Evolutionary conservation across 35 echinoderm and acorn worm species (phyloP).

Genomic region (Lytechinus variegatus): DNA sequence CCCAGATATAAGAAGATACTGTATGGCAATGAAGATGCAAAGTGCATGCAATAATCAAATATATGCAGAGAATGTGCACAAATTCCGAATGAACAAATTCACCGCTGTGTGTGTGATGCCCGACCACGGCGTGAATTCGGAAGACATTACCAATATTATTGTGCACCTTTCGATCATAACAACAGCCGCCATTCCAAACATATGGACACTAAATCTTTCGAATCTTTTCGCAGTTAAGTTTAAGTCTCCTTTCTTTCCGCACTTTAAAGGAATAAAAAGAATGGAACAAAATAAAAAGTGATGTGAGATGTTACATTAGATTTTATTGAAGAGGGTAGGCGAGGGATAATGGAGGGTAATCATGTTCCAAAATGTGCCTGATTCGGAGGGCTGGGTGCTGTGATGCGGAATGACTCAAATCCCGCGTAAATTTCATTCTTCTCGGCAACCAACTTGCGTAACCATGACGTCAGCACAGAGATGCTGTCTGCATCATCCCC

Average conservation of each 20-base stretch:
- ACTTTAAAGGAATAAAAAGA: not conserved
- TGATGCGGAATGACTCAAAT: slow-evolving; percentile 10
- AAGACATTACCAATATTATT: not conserved
- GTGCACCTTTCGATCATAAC: not conserved
- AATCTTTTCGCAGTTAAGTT: not conserved
- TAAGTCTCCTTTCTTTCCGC: not conserved
- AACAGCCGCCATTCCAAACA: slow-evolving; percentile 10
- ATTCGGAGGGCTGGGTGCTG: not conserved
- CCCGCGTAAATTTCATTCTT: not conserved
- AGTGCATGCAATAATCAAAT: not conserved
- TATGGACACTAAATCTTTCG: not conserved
- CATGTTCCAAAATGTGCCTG: not conserved
- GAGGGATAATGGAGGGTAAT: not conserved
- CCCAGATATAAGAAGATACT: not conserved
- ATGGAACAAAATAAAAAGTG: not conserved
- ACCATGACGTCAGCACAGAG: slow-evolving; percentile 29
- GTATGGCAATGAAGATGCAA: not conserved
- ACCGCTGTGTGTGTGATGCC: not conserved
- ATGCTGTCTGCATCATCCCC: slow-evolving; percentile 1
- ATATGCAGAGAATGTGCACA: not conserved
- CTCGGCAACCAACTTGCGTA: slow-evolving; percentile 23
- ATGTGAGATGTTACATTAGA: not conserved
- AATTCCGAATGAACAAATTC: not conserved
- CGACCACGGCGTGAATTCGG: not conserved
- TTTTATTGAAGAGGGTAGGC: not conserved